phyloP scores from a whole-genome alignment of 2,888 invertebrate species.

The Agrochola lota region DNA sequence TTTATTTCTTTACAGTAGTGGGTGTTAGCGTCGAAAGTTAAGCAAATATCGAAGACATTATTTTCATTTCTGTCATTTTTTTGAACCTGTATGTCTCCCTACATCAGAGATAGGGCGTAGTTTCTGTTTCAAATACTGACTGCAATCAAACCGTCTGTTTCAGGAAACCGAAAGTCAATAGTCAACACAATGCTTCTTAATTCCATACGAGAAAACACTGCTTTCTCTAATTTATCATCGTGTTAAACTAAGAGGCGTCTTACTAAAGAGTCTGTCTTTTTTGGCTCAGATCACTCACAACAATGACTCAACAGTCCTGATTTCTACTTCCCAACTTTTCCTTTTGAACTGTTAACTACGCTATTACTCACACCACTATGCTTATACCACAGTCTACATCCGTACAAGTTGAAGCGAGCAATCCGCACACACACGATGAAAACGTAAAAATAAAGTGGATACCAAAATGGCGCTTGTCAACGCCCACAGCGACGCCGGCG shows the following conservation, averaged over 20 bases:
- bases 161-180: not conserved
- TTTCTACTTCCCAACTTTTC: constrained; percentile 42
- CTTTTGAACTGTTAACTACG: constrained; percentile 27
- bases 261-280: not conserved
- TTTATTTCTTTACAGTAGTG: constrained; percentile 9
- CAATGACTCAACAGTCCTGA: constrained; percentile 38
- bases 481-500: constrained; percentile 39
- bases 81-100: too few species aligned
- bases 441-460: constrained; percentile 43
- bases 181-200: not conserved
- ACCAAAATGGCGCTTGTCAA: constrained; percentile 59
- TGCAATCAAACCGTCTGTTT: not conserved
- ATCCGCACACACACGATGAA: constrained; percentile 38
- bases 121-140: too few species aligned
- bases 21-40: not conserved
- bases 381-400: constrained; percentile 19
- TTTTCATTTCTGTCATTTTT: too few species aligned
- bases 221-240: constrained; percentile 1
- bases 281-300: constrained; percentile 4
- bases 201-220: too few species aligned
- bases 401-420: not conserved
- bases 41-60: not conserved
- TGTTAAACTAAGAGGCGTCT: not conserved
- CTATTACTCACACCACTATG: constrained; percentile 36
- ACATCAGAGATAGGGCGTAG: too few species aligned